Percentiles rank a stretch among this genome's conserved stretches.
phyloP scores from a whole-genome alignment of 2,888 invertebrate genomes.

The Hirtodrosophila alboralis region DNA sequence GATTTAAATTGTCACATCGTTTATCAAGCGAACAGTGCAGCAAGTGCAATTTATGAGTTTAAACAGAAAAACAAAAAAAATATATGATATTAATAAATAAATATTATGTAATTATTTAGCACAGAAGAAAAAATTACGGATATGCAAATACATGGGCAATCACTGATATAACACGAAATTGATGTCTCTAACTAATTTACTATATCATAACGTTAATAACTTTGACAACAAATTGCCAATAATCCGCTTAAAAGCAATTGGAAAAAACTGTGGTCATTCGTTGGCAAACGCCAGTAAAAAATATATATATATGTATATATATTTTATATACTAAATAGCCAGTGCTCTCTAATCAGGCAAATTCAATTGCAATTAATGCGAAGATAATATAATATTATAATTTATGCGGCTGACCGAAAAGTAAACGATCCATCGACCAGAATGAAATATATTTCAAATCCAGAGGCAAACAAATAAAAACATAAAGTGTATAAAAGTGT shows the following conservation, averaged over 20 bases:
- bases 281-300: conserved; percentile 20
- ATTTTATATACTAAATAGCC: too few relatives aligned
- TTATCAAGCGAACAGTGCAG: conserved; percentile 56
- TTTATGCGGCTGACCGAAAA: conserved; percentile 59
- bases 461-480: conserved; percentile 49
- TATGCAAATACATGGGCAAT: conserved; percentile 23
- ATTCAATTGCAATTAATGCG: conserved; percentile 54
- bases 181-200: conserved; percentile 31
- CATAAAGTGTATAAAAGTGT: conserved; percentile 30
- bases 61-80: too few relatives aligned
- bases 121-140: not conserved
- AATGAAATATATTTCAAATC: conserved; percentile 43
- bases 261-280: conserved; percentile 5
- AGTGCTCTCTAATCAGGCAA: conserved; percentile 39
- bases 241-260: conserved; percentile 45
- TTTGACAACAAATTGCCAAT: conserved; percentile 41
- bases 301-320: conserved; percentile 9
- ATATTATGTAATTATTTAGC: conserved; percentile 47
- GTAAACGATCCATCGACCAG: conserved; percentile 36
- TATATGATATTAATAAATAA: conserved; percentile 32
- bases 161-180: conserved; percentile 19
- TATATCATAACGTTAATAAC: conserved; percentile 26
- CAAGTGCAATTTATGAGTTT: conserved; percentile 20
- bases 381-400: conserved; percentile 57
- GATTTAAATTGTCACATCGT: conserved; percentile 80